Conservation (phyloP, 2,797 vertebrate genomes). For the Helarctos malayanus region DNA sequence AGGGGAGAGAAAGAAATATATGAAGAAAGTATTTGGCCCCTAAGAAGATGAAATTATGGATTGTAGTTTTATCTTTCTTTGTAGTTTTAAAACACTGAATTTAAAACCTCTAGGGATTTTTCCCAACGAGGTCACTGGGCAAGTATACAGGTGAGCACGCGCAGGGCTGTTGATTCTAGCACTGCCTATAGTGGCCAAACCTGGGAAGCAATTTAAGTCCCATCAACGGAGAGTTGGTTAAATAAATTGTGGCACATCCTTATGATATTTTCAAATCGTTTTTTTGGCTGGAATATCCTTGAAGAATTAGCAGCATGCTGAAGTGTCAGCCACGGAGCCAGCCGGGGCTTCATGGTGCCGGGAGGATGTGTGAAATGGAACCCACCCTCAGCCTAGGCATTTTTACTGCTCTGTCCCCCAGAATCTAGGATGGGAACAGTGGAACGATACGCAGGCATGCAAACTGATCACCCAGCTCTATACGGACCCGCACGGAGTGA, state of each 20-base stretch:
- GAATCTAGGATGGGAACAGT: neutral
- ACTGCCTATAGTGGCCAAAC: neutral
- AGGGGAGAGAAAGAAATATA: neutral
- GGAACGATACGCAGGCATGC: neutral
- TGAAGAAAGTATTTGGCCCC: neutral
- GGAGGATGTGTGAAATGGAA: neutral
- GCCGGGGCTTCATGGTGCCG: fast-evolving
- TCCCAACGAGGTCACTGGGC: neutral
- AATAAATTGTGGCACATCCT: neutral
- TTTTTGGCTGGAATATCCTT: neutral
- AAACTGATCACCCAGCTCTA: neutral
- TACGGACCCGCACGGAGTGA: fast-evolving
- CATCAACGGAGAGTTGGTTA: neutral
- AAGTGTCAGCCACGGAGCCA: neutral
- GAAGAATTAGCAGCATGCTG: neutral
- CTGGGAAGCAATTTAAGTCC: neutral
- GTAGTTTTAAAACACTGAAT: neutral
- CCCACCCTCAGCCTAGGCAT: too few species aligned
- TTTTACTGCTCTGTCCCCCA: neutral
- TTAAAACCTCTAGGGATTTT: neutral
- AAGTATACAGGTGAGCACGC: neutral
- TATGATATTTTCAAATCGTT: neutral
- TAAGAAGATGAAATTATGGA: neutral
- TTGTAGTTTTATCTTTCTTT: neutral
- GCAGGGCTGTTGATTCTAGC: neutral